Evolutionary conservation across 2,113 vertebrate species (phyloP).

Genomic region (Scolopax mira): DNA sequence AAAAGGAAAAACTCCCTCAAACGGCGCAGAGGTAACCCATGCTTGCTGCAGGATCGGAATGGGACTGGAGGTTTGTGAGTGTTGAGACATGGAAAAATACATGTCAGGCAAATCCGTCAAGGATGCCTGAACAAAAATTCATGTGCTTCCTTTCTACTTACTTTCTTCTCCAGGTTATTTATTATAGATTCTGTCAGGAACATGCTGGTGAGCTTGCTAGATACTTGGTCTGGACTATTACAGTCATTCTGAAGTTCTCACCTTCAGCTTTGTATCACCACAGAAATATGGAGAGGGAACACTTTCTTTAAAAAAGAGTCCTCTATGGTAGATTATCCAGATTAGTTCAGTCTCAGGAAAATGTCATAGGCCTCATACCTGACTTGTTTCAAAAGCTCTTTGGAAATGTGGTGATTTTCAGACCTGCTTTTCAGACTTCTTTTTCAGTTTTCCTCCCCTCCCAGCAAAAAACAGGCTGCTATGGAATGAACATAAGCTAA

Average conservation of each 20-base stretch:
- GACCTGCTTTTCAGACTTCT: background rate
- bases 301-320: background rate
- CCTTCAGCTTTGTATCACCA: background rate
- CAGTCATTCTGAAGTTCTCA: background rate
- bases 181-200: background rate
- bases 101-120: background rate
- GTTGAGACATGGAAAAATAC: background rate
- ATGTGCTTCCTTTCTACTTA: background rate
- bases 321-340: background rate
- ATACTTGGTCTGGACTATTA: background rate
- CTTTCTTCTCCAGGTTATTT: background rate
- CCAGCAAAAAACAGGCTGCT: background rate
- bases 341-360: background rate
- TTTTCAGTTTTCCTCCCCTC: background rate
- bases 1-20: background rate
- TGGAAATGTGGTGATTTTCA: background rate
- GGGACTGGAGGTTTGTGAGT: background rate
- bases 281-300: background rate
- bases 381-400: background rate
- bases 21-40: rapidly evolving
- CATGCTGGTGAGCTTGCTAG: background rate
- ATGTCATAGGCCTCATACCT: background rate
- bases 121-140: background rate
- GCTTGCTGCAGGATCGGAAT: background rate
- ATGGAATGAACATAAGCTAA: background rate